These are phyloP conservation scores for Trissonchulus latispiculum DNA, from an alignment of 2,888 invertebrate genomes.

Conservation along the genomic window DNA sequence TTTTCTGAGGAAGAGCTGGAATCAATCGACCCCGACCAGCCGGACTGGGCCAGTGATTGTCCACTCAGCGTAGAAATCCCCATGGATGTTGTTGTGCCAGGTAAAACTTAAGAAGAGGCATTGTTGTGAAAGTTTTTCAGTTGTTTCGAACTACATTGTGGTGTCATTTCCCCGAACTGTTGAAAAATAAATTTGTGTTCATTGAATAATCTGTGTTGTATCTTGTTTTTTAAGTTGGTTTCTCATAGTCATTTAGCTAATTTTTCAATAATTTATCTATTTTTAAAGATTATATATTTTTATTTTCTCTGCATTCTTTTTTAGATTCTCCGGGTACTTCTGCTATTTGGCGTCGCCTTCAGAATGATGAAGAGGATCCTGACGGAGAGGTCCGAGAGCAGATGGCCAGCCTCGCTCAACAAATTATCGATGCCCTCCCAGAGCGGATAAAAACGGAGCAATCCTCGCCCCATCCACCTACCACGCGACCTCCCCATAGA, in stretches of 20 bases:
- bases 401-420: conserved; percentile 69
- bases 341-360: conserved; percentile 30
- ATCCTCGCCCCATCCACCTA: no score
- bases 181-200: no score
- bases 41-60: neutral
- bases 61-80: conserved; percentile 30
- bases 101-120: no score
- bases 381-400: conserved; percentile 40
- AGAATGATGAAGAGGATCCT: conserved; percentile 16
- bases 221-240: no score
- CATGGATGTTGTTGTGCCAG: conserved; percentile 34
- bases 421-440: conserved; percentile 96
- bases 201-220: no score
- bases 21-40: neutral
- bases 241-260: no score
- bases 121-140: no score
- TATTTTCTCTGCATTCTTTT: neutral
- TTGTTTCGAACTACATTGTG: no score
- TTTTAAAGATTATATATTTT: neutral
- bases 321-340: conserved; percentile 34
- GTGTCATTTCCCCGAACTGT: no score
- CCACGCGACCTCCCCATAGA: no score
- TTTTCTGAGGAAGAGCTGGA: neutral
- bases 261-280: no score
- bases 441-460: conserved; percentile 86